Base-by-base conservation (phyloP, 2,888 invertebrate genomes). In the Eupithecia subumbrata region DNA sequence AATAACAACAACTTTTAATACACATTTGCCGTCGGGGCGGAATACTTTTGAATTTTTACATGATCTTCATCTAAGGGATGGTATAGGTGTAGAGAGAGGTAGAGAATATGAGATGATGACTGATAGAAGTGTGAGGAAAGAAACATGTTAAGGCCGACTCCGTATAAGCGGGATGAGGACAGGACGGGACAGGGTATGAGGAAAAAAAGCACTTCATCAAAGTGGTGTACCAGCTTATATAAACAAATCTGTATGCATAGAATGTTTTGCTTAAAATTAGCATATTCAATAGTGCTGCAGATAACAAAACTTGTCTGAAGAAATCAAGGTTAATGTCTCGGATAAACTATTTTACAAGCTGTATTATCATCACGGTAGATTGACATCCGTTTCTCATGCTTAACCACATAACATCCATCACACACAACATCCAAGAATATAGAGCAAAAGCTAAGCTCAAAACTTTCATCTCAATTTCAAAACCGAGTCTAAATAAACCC, bases 401-500 rank as follows among this genome's bases (percentile, higher is more conserved):
- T 7, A 30, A 30, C 30, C 30, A 30, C 30, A 30, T 30, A 30
- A 30, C 30, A 30, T 30, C 30, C 30, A 30, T 30, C 30, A 22
- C 18, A 22, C 67, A 22, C 7, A 34, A 64, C 64, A 7, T 7
- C 3, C 22, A 43, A 25, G 70, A 78, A 78, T 81, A 80, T 78
- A 73, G 78, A 78, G 75, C 78, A 76, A 76, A n/a, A 72, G 73
- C 71, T 80, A 80, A 78, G 78, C 76, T 79, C 77, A 79, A 85
- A 84, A 85, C 84, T 83, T 82, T 82, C 82, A 82, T 84, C 84
- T 87, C 84, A 83, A 84, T 85, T 84, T 84, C 87, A 87, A 87
- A 87, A 87, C 85, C 81, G 82, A 82, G 82, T 86, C 87, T 88
- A 88, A 88, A 87, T 87, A 87, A 86, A 84, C 83, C 84, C 79